phyloP scores from a whole-genome alignment of 64 coral and sea anemone species.

The Trachythela sp. region DNA sequence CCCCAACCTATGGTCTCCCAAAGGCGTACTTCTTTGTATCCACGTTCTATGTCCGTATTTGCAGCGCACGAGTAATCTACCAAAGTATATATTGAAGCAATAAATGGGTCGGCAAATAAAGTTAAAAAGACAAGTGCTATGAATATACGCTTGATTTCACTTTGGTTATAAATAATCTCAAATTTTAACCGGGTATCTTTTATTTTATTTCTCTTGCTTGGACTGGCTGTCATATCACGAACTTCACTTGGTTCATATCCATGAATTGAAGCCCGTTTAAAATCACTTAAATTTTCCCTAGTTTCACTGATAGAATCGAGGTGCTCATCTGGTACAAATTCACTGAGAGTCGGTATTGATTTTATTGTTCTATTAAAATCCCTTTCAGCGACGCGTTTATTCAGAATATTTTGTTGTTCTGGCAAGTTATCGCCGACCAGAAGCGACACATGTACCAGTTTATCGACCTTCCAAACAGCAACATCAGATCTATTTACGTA shows the following conservation, averaged over 20 bases:
- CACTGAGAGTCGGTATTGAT: not conserved
- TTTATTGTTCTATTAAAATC: not conserved
- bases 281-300: not conserved
- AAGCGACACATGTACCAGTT: not conserved
- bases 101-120: not conserved
- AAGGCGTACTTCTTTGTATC: not conserved
- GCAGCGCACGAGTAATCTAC: conserved; percentile 5
- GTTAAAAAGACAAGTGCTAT: not conserved
- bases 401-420: not conserved
- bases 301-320: not conserved
- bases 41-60: not conserved
- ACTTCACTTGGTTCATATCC: not conserved
- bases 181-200: not conserved
- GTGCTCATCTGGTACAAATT: not conserved
- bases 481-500: not conserved
- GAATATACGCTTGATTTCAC: not conserved
- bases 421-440: not conserved
- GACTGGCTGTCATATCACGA: not conserved
- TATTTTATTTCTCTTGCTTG: not conserved
- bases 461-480: not conserved
- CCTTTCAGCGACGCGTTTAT: not conserved
- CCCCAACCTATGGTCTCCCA: conserved; percentile 8
- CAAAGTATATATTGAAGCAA: not conserved
- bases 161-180: not conserved
- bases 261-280: not conserved